These are phyloP conservation scores for Drosophila funebris DNA, from an alignment of 1,140 invertebrate species.

Conservation along the genomic window DNA sequence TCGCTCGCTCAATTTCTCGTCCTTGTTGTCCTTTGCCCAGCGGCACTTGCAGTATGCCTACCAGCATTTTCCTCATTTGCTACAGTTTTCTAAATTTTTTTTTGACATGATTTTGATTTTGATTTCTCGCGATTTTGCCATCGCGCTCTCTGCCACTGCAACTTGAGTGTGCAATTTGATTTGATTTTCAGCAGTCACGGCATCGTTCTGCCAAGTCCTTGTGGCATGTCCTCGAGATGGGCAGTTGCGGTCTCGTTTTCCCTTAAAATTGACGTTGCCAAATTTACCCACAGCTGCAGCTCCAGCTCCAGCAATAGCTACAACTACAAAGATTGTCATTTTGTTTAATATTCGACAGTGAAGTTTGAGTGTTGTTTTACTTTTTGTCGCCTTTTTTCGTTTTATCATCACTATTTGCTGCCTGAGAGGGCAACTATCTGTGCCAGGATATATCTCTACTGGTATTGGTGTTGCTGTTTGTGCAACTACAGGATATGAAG, in stretches of 20 bases:
- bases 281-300: constrained; percentile 19
- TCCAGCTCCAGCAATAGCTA: constrained; percentile 45
- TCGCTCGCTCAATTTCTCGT: constrained; percentile 11
- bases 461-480: constrained; percentile 52
- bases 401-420: constrained; percentile 15
- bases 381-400: constrained; percentile 20
- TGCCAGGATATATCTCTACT: constrained; percentile 51
- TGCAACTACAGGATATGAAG: constrained; percentile 71
- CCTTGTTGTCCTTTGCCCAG: constrained; percentile 23
- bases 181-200: constrained; percentile 65
- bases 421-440: constrained; percentile 49
- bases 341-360: constrained; percentile 74
- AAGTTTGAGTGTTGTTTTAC: constrained; percentile 33
- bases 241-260: constrained; percentile 43
- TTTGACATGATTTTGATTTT: constrained; percentile 46
- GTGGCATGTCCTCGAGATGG: constrained; percentile 48
- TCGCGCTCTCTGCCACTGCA: constrained; percentile 39
- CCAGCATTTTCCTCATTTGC: constrained; percentile 3
- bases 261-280: constrained; percentile 37
- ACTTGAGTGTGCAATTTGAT: constrained; percentile 78
- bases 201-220: constrained; percentile 48
- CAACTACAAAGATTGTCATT: too few relatives aligned
- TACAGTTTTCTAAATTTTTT: constrained; percentile 1
- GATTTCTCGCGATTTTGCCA: constrained; percentile 56
- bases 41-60: constrained; percentile 32